Evolutionary conservation across 2,888 invertebrate genomes (phyloP).

Genomic region (Micropterix aruncella): DNA sequence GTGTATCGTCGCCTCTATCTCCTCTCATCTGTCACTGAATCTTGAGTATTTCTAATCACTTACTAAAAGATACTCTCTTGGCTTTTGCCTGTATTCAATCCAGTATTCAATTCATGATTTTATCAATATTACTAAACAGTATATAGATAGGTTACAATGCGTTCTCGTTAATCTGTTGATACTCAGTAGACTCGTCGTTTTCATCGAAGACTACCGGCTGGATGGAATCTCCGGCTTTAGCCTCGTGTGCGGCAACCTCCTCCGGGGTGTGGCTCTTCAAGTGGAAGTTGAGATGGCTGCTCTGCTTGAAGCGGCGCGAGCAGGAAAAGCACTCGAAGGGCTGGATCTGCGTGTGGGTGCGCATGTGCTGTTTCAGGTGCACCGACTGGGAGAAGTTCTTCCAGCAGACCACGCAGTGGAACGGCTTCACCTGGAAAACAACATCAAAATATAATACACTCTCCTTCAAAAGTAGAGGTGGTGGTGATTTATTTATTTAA

Average conservation of each 20-base stretch:
- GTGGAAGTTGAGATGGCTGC: conserved; percentile 31
- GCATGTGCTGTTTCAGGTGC: conserved; percentile 32
- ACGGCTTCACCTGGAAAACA: conserved; percentile 20
- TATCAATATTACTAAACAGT: no score
- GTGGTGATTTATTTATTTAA: no score
- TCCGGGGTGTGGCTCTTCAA: conserved; percentile 20
- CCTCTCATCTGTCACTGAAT: no score
- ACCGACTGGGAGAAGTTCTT: conserved; percentile 32
- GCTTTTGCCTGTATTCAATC: no score
- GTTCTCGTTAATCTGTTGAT: no score
- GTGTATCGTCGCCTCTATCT: no score
- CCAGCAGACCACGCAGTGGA: conserved; percentile 28
- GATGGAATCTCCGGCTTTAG: neutral
- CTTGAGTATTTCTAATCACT: no score
- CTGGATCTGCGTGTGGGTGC: conserved; percentile 29
- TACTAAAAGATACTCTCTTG: no score
- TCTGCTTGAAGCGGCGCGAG: conserved; percentile 28
- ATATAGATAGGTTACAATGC: no score
- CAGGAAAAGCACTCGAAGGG: conserved; percentile 31
- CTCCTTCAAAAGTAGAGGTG: no score
- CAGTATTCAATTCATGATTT: no score
- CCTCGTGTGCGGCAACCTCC: neutral
- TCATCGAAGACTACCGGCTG: neutral
- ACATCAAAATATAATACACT: no score
- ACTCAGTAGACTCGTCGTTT: neutral